Conservation (phyloP, 1,140 invertebrate species). For the Rhynchophorus ferrugineus region DNA sequence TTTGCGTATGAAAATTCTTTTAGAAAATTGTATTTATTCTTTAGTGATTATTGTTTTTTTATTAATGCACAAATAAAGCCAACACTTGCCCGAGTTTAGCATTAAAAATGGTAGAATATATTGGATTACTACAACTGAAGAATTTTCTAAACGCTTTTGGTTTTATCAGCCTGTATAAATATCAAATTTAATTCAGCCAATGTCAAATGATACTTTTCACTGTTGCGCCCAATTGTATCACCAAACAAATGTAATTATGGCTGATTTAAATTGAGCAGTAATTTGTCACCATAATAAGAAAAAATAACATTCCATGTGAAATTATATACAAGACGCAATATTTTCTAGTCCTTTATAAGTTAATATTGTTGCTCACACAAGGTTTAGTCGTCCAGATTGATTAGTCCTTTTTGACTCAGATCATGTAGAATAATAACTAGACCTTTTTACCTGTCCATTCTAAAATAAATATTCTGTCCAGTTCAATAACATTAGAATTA, state of each 20-base stretch:
- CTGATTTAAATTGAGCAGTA: slow-evolving; percentile 10
- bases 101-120: no score
- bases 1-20: no score
- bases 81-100: no score
- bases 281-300: slow-evolving; percentile 1
- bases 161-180: no score
- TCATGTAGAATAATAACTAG: slow-evolving; percentile 32
- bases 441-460: slow-evolving; percentile 33
- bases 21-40: no score
- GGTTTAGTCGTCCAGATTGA: slow-evolving; percentile 35
- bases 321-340: slow-evolving; percentile 27
- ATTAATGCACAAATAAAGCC: no score
- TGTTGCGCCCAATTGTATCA: background rate
- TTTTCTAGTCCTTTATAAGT: slow-evolving; percentile 31
- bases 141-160: no score
- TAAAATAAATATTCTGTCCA: slow-evolving; percentile 32
- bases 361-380: slow-evolving; percentile 28
- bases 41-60: no score
- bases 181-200: slow-evolving; percentile 15
- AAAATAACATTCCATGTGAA: slow-evolving; percentile 26
- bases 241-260: background rate
- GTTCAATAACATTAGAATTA: slow-evolving; percentile 16
- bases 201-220: background rate
- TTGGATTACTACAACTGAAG: no score
- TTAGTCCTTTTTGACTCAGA: slow-evolving; percentile 20